phyloP scores from a whole-genome alignment of 2,797 vertebrate species.

The Silurus aristotelis region DNA sequence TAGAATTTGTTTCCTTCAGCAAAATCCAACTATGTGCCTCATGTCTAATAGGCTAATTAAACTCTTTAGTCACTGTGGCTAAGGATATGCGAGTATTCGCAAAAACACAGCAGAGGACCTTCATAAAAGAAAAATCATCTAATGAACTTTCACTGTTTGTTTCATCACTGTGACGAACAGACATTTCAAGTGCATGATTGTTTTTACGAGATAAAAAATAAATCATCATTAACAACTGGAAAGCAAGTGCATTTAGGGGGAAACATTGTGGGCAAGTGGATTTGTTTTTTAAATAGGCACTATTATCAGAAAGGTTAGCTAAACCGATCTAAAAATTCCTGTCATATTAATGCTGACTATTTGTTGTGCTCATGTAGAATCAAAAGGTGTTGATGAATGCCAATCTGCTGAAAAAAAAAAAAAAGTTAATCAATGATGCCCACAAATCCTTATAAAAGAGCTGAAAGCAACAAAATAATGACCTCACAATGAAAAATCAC shows the following conservation, averaged over 20 bases:
- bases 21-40: constrained; percentile 17
- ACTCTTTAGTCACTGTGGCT: constrained; percentile 24
- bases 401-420: neutral
- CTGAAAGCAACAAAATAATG: neutral
- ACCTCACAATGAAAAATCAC: neutral
- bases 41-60: constrained; percentile 40
- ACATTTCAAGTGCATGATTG: neutral
- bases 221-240: neutral
- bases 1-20: constrained; percentile 33
- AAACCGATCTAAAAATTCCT: neutral
- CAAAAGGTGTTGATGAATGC: neutral
- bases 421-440: neutral
- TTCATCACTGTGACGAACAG: constrained; percentile 2
- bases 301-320: neutral
- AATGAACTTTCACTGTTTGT: neutral
- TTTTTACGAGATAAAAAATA: constrained; percentile 8
- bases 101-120: neutral
- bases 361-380: neutral
- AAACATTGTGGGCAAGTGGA: neutral
- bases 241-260: neutral
- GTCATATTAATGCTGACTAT: neutral
- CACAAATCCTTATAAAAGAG: neutral
- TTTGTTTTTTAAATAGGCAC: neutral
- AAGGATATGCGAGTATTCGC: constrained; percentile 23
- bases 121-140: constrained; percentile 10